Evolutionary conservation across 2,797 vertebrate species (phyloP).

Genomic region (Adrianichthys oophorus): DNA sequence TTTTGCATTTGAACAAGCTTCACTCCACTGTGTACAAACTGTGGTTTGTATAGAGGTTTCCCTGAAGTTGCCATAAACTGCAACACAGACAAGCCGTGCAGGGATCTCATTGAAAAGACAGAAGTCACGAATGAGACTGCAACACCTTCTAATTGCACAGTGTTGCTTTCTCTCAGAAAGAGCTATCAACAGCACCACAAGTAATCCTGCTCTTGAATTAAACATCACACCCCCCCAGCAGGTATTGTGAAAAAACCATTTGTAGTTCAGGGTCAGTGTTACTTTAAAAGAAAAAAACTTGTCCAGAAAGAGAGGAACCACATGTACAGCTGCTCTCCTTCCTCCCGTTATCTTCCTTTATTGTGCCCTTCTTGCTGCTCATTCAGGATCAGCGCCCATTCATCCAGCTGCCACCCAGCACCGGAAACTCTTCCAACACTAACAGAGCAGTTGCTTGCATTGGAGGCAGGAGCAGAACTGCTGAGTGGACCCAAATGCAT

Average conservation of each 20-base stretch:
- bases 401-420: slow-evolving; percentile 25
- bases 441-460: slow-evolving; percentile 33
- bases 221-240: slow-evolving; percentile 14
- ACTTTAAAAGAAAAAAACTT: slow-evolving; percentile 22
- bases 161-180: slow-evolving; percentile 21
- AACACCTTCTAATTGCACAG: slow-evolving; percentile 36
- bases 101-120: slow-evolving; percentile 64
- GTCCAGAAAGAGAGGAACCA: slow-evolving; percentile 12
- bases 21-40: background rate
- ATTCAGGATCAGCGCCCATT: slow-evolving; percentile 30
- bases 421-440: slow-evolving; percentile 39
- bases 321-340: background rate
- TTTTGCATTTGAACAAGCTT: no score
- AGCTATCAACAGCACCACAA: slow-evolving; percentile 51
- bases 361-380: slow-evolving; percentile 20
- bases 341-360: slow-evolving; percentile 20
- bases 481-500: slow-evolving; percentile 37
- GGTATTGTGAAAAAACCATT: slow-evolving; percentile 46
- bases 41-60: slow-evolving; percentile 19
- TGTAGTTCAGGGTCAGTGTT: slow-evolving; percentile 50
- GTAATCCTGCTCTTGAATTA: slow-evolving; percentile 27
- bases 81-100: slow-evolving; percentile 32
- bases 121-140: slow-evolving; percentile 59
- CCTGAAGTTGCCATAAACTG: slow-evolving; percentile 33
- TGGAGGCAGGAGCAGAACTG: slow-evolving; percentile 25